phyloP scores from a whole-genome alignment of 2,888 invertebrate species.

The Tipula vernalis region DNA sequence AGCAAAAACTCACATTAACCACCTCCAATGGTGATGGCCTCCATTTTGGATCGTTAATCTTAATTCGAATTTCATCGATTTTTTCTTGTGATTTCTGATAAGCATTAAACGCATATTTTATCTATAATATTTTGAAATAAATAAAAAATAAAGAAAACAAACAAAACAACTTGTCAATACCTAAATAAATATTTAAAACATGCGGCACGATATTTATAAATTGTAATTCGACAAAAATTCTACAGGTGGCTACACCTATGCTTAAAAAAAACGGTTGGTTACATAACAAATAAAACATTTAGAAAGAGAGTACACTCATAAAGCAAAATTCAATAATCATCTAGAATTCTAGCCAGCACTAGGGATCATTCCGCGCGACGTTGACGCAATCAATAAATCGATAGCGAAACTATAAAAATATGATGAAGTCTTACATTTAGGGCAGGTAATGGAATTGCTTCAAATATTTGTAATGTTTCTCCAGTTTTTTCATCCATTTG shows the following conservation, averaged over 20 bases:
- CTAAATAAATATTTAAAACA: not conserved
- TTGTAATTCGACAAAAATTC: not conserved
- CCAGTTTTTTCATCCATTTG: slow-evolving; percentile 50
- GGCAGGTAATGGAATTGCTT: slow-evolving; percentile 56
- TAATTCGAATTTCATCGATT: slow-evolving; percentile 42
- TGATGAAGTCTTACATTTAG: slow-evolving; percentile 51
- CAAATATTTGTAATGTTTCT: slow-evolving; percentile 39
- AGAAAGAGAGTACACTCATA: not conserved
- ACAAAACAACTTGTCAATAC: not conserved
- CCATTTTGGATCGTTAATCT: slow-evolving; percentile 46
- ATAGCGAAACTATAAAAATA: not conserved
- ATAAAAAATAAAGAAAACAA: not conserved
- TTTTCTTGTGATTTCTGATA: slow-evolving; percentile 48
- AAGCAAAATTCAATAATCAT: too few species aligned
- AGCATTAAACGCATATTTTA: slow-evolving; percentile 54
- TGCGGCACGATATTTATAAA: not conserved
- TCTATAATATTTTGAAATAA: slow-evolving; percentile 36
- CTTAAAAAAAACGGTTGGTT: not conserved
- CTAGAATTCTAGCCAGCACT: not conserved
- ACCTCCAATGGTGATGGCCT: slow-evolving; percentile 49
- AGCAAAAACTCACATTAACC: slow-evolving; percentile 47
- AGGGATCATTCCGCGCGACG: not conserved
- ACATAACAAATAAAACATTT: not conserved
- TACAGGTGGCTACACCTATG: not conserved
- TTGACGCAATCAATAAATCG: not conserved